Evolutionary conservation across 2,888 invertebrate species (phyloP), one percentile per base, ranked within the genome.

Genomic region (Limnephilus marmoratus): DNA sequence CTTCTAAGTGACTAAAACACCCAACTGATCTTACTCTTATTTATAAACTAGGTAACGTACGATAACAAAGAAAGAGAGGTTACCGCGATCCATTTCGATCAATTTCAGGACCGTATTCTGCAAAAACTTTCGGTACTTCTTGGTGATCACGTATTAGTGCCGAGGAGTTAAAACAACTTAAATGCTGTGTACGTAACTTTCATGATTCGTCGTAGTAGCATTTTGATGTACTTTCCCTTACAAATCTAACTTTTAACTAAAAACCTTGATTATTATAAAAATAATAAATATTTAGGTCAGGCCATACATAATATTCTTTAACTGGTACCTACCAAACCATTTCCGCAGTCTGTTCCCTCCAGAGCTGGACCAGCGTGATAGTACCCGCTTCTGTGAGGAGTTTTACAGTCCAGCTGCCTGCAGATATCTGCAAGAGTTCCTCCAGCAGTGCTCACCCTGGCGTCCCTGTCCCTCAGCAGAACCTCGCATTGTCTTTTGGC

Each of bases 351-450:
- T 0, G 98, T 98, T 85, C 98, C 98, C 93, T 98, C 98, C 53
- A 98, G 95, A n/a, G 98, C 98, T 0, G 98, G 98, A 0, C 98
- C 98, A 1, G 98, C 97, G 94, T 97, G 97, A 95, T 97, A 98
- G 95, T 97, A 97, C 18, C 98, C 98, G 92, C 97, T 97, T 90
- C 97, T 96, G 94, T 97, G 97, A 68, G 98, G 98, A 31, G 97
- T 97, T 94, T 97, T 96, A 94, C 98, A 98, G 94, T 97, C 97
- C 89, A 98, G 95, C 95, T 97, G 97, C 92, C 96, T 96, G 94
- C 98, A 98, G 93, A 97, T 96, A 53, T 95, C 95, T 2, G 95
- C 94, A 45, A 95, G 94, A 93, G 95, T 94, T 94, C 95, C 94
- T 94, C 95, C 95, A 85, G 95, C 94, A 1, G 95, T 95, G 24